Evolutionary conservation across 2,113 vertebrate genomes (phyloP), one percentile per base, ranked within the genome.

Genomic region (Martes martes): DNA sequence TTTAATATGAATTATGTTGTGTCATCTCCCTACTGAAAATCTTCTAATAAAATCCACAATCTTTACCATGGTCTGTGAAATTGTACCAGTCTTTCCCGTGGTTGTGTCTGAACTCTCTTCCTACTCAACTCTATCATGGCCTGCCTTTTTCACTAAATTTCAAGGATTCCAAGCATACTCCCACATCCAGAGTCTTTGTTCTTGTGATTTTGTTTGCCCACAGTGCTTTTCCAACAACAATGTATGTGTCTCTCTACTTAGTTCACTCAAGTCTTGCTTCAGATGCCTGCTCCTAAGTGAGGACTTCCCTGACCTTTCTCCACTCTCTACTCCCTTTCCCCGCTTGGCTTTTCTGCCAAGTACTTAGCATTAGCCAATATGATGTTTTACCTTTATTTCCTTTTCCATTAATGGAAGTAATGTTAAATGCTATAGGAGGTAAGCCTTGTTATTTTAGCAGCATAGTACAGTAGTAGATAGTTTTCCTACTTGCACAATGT

Each of bases 301-400:
- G 7, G 4, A 74, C 9, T 24, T 61, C 5, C 18, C 4, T 81
- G 19, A 16, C 11, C 6, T n/a, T 16, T 18, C 19, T 69, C 26
- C 6, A 13, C 1, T 6, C 0, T 18, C 24, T 31, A 1, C 28
- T 50, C 7, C 7, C 21, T 10, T 57, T 18, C 15, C 24, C 23
- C 23, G 0, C 11, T 61, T 78, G 24, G 7, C 3, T 86, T 73
- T 88, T 33, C 50, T 42, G 2, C 2, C 13, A 1, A 24, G 4
- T 11, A 84, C 10, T 71, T 42, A 80, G 5, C 4, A n/a, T 24
- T 26, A 26, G 2, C 19, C 61, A 3, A 55, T 45, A 45, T 4
- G 52, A 73, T 11, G 0, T 39, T 89, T 8, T 4, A 57, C 18
- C 50, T 87, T 83, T 55, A 9, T 42, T 92, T 78, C 6, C 5